Percentiles rank a stretch among this genome's conserved stretches.
These are phyloP conservation scores for Petrolisthes manimaculis DNA, from an alignment of 2,888 invertebrate species.

Conservation along the genomic window DNA sequence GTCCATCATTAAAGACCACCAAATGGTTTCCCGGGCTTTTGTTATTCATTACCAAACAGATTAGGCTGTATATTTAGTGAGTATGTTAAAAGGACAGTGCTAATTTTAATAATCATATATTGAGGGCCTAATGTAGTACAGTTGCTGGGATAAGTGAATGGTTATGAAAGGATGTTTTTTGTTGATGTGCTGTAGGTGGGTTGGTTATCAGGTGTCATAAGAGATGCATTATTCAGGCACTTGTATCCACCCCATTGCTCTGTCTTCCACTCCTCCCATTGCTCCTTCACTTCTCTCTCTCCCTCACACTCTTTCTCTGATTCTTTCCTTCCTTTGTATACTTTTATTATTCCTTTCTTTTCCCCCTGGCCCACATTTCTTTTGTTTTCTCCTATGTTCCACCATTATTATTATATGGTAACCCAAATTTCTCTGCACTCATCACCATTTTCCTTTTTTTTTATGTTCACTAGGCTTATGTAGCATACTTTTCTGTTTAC, in stretches of 20 bases:
- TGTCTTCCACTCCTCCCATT: background rate
- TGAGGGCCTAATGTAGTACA: background rate
- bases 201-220: background rate
- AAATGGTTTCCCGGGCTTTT: no score
- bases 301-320: no score
- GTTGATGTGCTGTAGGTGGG: background rate
- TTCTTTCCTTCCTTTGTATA: background rate
- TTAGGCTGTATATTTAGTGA: no score
- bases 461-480: background rate
- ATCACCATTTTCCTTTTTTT: no score
- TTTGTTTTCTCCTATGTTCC: background rate
- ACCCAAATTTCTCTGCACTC: no score
- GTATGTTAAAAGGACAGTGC: no score
- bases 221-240: background rate
- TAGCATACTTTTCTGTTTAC: no score
- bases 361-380: background rate
- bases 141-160: background rate
- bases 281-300: background rate
- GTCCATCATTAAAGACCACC: no score
- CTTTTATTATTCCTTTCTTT: background rate
- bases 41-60: no score
- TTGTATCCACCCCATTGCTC: background rate
- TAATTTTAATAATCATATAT: no score
- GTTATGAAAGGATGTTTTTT: background rate
- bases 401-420: background rate